Base-by-base conservation (phyloP, 2,113 vertebrate species). In the Siphamia tubifer region DNA sequence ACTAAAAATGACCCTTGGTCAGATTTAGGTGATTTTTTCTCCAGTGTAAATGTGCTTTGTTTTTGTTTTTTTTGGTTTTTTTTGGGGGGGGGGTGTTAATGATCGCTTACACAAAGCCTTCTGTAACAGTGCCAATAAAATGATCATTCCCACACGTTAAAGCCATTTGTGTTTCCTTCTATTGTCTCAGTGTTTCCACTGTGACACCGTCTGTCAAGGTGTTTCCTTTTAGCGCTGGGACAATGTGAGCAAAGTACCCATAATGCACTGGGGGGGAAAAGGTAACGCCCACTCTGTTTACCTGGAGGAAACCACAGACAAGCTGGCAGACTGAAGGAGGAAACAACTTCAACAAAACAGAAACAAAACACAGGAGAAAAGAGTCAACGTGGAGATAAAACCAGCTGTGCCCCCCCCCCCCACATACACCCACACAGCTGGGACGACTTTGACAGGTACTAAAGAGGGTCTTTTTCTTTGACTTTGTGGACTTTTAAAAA, bases 241-340 rank as follows among this genome's bases (percentile, higher is more conserved):
- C 43, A 69, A 57, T 69, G 27, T 40, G 24, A 51, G 64, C 10
- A 5, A 1, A 1, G 21, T 87, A 85, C 87, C 85, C 89, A 87
- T 25, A 84, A 88, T 88, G 86, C 86, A 83, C 20, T 75, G 61
- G 64, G 65, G 55, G 55, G 65, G 55, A 52, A 85, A 84, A 78
- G 78, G 74, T 62, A 73, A 87, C 85, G 44, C 81, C 81, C 77
- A 55, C 70, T 85, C 42, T 73, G 32, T 73, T 70, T 66, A 85
- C 79, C 69, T 63, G 77, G 13, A 66, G 61, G 55, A 81, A 77
- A 35, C 24, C 11, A 39, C 3, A 76, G 40, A 35, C 34, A 38
- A 74, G 11, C 21, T 42, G 6, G 21, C 39, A 49, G 72, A 5
- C 69, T 0, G 43, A 27, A 35, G 53, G 25, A 71, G 43, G 48